phyloP scores from a whole-genome alignment of 2,113 vertebrate genomes.

The Microcebus tavaratra region DNA sequence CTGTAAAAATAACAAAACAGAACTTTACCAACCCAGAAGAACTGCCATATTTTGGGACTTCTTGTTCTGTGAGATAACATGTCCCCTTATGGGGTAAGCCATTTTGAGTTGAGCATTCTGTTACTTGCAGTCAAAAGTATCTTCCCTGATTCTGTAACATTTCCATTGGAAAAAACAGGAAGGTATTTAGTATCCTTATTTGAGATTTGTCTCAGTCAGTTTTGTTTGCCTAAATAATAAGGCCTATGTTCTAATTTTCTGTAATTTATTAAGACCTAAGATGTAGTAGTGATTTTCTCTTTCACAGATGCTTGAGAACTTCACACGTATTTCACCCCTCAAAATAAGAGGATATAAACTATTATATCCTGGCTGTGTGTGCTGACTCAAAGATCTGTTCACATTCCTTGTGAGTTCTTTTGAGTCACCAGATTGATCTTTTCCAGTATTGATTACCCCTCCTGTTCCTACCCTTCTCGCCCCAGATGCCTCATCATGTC shows the following conservation, averaged over 20 bases:
- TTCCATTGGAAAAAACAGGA: not conserved
- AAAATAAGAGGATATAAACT: not conserved
- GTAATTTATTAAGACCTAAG: not conserved
- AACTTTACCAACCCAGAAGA: not conserved
- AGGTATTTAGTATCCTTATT: not conserved
- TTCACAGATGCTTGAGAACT: not conserved
- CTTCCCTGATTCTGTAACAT: not conserved
- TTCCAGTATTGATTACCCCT: not conserved
- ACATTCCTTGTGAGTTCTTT: not conserved
- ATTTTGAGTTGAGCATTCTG: not conserved
- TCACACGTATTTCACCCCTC: not conserved
- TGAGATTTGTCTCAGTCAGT: not conserved
- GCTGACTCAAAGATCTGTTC: not conserved
- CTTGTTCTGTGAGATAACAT: not conserved
- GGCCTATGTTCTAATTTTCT: not conserved
- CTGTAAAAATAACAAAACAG: not conserved
- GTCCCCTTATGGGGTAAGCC: not conserved
- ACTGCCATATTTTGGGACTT: not conserved
- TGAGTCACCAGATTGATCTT: slow-evolving; percentile 30
- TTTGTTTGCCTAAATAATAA: slow-evolving; percentile 1
- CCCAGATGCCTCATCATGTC: not conserved
- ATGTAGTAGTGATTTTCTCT: not conserved
- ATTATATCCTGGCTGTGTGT: not conserved
- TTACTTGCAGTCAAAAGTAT: slow-evolving; percentile 2
- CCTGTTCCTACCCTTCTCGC: slow-evolving; percentile 4